Base-by-base conservation (phyloP, 2,888 invertebrate species). In the Eristalis tenax region DNA sequence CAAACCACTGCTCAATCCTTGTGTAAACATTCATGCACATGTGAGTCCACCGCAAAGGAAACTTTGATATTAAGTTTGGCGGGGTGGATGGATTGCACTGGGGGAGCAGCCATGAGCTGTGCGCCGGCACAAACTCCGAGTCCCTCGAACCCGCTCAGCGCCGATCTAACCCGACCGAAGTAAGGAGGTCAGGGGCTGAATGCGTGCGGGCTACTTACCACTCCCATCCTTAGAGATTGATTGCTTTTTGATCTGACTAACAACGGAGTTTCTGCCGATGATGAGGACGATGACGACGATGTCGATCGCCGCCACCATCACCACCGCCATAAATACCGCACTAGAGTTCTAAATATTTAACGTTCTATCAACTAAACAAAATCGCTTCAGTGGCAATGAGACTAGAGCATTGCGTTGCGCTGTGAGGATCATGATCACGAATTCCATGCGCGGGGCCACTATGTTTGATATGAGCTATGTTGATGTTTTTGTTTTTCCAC, bases 301-400 rank as follows among this genome's bases (percentile, higher is more conserved):
- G 26, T 13, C 26, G 70, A 64, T 40, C 28, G 63, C 71, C 66
- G 70, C 77, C 85, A 73, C 61, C 78, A 74, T 61, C 69, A 56
- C 70, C 71, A 79, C 76, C 76, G 76, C 87, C 83, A 88, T 88
- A 88, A 88, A 88, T 88, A 88, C 87, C 87, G 75, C 87, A 88
- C 83, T 84, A 81, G 40, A 84, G 84, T 81, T 84, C 84, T 84
- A 88, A 88, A 88, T 81, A 88, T 84, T 88, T 84, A 84, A 84
- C 61, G 83, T 84, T 83, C 73, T 77, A 79, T 83, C 76, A 88
- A 61, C 83, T 88, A 88, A 88, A 88, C 87, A 83, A 83, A 83
- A 65, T 69, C n/a, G 38, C 63, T 59, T 57, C 40, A 71, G 73
- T 88, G 87, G 87, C 80, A 88, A 83, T 88, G 87, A 88, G 83